phyloP scores from a whole-genome alignment of 2,113 vertebrate genomes.

The Perca schrenkii region DNA sequence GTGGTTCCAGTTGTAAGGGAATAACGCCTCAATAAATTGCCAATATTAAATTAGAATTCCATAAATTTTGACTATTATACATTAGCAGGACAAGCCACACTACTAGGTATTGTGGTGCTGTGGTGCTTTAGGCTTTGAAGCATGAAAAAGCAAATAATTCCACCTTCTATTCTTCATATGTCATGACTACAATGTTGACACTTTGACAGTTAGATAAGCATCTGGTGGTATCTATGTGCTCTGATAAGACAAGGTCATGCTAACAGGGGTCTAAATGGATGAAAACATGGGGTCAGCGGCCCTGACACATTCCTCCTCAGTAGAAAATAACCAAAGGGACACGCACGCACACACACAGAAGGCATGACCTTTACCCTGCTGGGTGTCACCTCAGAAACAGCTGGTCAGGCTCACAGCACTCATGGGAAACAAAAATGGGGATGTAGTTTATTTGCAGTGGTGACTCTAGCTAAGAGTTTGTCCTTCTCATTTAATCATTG shows the following conservation, averaged over 20 bases:
- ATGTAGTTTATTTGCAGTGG: background rate
- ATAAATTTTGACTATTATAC: no score
- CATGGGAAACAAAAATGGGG: slow-evolving; percentile 21
- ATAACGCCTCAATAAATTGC: background rate
- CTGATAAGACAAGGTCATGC: slow-evolving; percentile 13
- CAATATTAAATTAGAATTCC: background rate
- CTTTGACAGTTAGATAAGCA: slow-evolving; percentile 2
- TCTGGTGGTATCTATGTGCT: background rate
- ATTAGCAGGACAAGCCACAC: no score
- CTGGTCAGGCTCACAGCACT: slow-evolving; percentile 30
- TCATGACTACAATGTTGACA: slow-evolving; percentile 7
- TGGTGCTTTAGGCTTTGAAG: background rate
- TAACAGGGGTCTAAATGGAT: slow-evolving; percentile 57
- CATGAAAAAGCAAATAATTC: background rate
- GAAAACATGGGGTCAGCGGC: slow-evolving; percentile 61
- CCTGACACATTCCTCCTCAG: slow-evolving; percentile 66
- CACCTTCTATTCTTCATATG: background rate
- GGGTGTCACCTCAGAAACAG: slow-evolving; percentile 43
- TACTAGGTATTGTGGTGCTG: background rate
- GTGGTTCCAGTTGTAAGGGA: background rate
- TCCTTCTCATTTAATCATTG: background rate
- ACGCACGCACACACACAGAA: background rate
- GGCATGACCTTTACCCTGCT: slow-evolving; percentile 28
- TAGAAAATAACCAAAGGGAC: slow-evolving; percentile 54
- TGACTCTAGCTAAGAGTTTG: background rate